These are phyloP conservation scores for Apodemus agrarius DNA, from an alignment of 2,797 vertebrate genomes.

Conservation along the genomic window DNA sequence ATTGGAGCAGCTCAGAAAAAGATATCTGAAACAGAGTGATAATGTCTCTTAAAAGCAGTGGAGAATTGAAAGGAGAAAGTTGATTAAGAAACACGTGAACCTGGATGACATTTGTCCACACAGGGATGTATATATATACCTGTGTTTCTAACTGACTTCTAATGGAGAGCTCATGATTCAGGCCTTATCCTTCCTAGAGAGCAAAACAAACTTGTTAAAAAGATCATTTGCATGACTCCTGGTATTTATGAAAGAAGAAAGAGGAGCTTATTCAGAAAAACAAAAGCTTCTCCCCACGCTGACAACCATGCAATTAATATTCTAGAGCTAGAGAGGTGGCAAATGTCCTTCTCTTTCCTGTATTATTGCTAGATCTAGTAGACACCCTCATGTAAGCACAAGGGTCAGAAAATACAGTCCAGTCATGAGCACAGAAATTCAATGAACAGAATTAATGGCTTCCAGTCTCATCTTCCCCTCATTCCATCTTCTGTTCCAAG, in stretches of 20 bases:
- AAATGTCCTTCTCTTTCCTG: not conserved
- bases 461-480: not conserved
- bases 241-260: not conserved
- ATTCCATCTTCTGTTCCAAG: not conserved
- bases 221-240: not conserved
- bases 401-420: not conserved
- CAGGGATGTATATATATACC: not conserved
- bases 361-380: not conserved
- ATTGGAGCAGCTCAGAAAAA: not conserved
- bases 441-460: too few relatives aligned
- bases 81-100: not conserved
- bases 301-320: not conserved
- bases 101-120: not conserved
- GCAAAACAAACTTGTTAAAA: constrained; percentile 16
- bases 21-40: not conserved
- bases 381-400: not conserved
- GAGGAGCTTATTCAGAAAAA: not conserved
- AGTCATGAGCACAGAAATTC: not conserved
- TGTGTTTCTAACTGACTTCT: not conserved
- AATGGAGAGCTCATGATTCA: not conserved
- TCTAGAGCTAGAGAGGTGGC: not conserved
- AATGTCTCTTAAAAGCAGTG: not conserved
- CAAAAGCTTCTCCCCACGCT: not conserved
- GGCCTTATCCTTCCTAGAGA: not conserved
- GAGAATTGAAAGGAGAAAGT: not conserved